Percentiles rank a stretch among this genome's conserved stretches.
These are phyloP conservation scores for Scaptodrosophila latifasciaeformis DNA, from an alignment of 2,888 invertebrate species.

Conservation along the genomic window DNA sequence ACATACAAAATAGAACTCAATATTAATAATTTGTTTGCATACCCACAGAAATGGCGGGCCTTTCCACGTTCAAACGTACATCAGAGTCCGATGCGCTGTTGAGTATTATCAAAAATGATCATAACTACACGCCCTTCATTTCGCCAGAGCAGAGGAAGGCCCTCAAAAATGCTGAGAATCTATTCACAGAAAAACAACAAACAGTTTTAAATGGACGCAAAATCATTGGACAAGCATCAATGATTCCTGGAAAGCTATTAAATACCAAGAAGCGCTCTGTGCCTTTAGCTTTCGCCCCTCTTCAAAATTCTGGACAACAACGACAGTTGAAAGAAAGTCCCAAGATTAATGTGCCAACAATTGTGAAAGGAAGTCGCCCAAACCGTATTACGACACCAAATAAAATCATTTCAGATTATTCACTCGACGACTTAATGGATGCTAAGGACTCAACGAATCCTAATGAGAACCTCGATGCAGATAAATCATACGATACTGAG, in stretches of 20 bases:
- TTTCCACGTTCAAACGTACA: slow-evolving; percentile 68
- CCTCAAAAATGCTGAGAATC: slow-evolving; percentile 54
- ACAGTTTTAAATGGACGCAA: slow-evolving; percentile 51
- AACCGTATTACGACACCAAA: too few species aligned
- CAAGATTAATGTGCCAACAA: slow-evolving; percentile 12
- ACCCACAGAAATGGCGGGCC: slow-evolving; percentile 68
- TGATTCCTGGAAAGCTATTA: slow-evolving; percentile 39
- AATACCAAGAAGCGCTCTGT: slow-evolving; percentile 56
- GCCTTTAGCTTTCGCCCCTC: slow-evolving; percentile 26
- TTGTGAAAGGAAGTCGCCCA: too few species aligned
- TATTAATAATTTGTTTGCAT: background rate
- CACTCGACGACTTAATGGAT: slow-evolving; percentile 48
- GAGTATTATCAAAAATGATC: slow-evolving; percentile 82
- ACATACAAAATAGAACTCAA: background rate
- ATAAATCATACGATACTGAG: slow-evolving; percentile 44
- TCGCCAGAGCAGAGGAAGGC: slow-evolving; percentile 78
- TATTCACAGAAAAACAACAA: slow-evolving; percentile 56
- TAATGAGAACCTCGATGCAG: slow-evolving; percentile 40
- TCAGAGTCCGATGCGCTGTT: slow-evolving; percentile 72
- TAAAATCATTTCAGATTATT: too few species aligned
- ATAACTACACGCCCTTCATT: slow-evolving; percentile 85
- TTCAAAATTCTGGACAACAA: slow-evolving; percentile 19
- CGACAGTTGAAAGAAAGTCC: too few species aligned
- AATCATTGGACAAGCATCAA: slow-evolving; percentile 36
- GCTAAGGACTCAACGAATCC: slow-evolving; percentile 48